Evolutionary conservation across 1,140 invertebrate genomes (phyloP).

Genomic region (Ectropis grisescens): DNA sequence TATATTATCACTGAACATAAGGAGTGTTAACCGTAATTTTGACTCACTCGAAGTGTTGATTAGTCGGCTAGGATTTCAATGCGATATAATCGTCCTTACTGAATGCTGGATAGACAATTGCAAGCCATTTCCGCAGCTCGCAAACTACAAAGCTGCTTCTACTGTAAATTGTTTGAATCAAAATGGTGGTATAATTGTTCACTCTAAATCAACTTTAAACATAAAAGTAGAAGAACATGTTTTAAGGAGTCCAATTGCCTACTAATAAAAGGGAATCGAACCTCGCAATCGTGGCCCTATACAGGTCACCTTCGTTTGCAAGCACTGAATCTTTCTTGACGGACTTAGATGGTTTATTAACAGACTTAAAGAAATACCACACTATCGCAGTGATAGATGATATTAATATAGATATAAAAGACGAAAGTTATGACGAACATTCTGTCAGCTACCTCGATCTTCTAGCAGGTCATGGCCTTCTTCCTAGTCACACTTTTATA

Average conservation of each 20-base stretch:
- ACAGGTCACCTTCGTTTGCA: constrained; percentile 7
- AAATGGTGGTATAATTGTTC: constrained; percentile 7
- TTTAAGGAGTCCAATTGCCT: constrained; percentile 2
- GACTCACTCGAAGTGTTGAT: background rate
- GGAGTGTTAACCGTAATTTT: background rate
- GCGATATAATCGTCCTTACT: constrained; percentile 5
- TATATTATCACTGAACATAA: too few species aligned
- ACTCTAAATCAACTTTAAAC: background rate
- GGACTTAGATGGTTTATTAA: constrained; percentile 1
- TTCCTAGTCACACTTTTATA: constrained; percentile 1
- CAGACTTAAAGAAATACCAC: background rate
- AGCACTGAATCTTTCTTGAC: constrained; percentile 2
- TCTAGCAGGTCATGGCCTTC: constrained; percentile 1
- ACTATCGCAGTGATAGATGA: constrained; percentile 1
- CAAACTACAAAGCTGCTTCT: background rate
- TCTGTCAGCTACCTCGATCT: background rate
- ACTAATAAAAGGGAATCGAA: background rate
- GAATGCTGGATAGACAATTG: constrained; percentile 4
- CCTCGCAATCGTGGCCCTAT: constrained; percentile 3
- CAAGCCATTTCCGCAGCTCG: background rate
- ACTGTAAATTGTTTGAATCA: constrained; percentile 1
- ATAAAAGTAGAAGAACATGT: background rate
- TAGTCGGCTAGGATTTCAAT: background rate
- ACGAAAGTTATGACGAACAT: background rate
- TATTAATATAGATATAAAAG: background rate